phyloP scores from a whole-genome alignment of 1,140 invertebrate genomes.

The Hylaeus anthracinus region DNA sequence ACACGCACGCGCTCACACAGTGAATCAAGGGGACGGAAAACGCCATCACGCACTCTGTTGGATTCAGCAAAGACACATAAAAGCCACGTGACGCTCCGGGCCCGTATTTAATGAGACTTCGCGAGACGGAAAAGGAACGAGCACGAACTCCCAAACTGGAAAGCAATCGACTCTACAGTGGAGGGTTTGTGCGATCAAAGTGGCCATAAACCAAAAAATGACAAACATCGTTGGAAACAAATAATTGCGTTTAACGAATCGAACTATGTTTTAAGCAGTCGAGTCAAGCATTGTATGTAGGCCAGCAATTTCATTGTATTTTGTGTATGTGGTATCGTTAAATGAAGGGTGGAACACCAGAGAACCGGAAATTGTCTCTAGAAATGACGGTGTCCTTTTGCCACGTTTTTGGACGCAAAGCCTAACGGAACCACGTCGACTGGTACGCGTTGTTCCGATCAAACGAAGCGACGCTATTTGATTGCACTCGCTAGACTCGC shows the following conservation, averaged over 20 bases:
- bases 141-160: neutral
- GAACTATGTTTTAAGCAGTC: no score
- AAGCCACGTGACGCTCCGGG: conserved; percentile 49
- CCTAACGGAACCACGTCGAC: neutral
- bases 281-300: no score
- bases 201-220: no score
- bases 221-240: no score
- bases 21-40: neutral
- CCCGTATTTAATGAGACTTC: conserved; percentile 59
- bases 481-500: neutral
- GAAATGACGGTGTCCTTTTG: neutral
- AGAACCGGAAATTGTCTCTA: neutral
- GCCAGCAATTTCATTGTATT: neutral
- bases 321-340: neutral
- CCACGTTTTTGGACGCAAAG: neutral
- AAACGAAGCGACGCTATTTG: conserved; percentile 15
- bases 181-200: no score
- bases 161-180: neutral
- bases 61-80: conserved; percentile 47
- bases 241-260: no score
- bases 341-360: no score
- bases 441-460: neutral
- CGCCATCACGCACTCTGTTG: conserved; percentile 1
- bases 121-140: neutral
- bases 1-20: neutral